Conservation (phyloP, 2,113 vertebrate species). For the Platichthys flesus region DNA sequence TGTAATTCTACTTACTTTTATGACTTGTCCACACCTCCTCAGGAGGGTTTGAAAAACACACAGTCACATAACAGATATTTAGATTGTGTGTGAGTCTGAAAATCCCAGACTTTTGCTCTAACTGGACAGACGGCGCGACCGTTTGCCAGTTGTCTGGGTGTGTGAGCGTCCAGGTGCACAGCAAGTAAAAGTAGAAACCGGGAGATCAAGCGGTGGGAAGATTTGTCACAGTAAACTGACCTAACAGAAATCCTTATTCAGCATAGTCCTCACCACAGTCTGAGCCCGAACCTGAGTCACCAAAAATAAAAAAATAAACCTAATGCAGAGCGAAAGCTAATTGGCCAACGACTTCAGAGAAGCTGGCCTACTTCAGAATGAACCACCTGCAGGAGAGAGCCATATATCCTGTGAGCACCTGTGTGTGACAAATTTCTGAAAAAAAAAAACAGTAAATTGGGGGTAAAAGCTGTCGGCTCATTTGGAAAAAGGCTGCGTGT, state of each 20-base stretch:
- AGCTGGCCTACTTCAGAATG: conserved; percentile 2
- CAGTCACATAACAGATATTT: neutral
- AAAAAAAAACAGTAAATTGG: too few relatives aligned
- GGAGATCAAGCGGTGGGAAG: neutral
- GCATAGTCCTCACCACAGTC: neutral
- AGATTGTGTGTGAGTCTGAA: neutral
- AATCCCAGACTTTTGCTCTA: neutral
- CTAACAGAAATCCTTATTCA: conserved; percentile 21
- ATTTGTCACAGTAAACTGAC: conserved; percentile 10
- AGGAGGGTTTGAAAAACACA: neutral
- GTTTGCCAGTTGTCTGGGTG: neutral
- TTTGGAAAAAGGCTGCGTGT: neutral
- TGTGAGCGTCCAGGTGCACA: neutral
- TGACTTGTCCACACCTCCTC: neutral
- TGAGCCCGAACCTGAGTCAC: conserved; percentile 7
- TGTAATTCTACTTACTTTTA: neutral
- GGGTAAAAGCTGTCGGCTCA: too few relatives aligned
- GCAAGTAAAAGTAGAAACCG: neutral
- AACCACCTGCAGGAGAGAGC: neutral
- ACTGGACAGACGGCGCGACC: neutral
- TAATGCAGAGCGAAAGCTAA: neutral
- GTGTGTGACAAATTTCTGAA: neutral
- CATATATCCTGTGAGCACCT: neutral
- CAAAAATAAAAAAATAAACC: neutral
- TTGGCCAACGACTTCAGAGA: too few relatives aligned